Evolutionary conservation across 2,888 invertebrate genomes (phyloP).

Genomic region (Eremobia ochroleuca): DNA sequence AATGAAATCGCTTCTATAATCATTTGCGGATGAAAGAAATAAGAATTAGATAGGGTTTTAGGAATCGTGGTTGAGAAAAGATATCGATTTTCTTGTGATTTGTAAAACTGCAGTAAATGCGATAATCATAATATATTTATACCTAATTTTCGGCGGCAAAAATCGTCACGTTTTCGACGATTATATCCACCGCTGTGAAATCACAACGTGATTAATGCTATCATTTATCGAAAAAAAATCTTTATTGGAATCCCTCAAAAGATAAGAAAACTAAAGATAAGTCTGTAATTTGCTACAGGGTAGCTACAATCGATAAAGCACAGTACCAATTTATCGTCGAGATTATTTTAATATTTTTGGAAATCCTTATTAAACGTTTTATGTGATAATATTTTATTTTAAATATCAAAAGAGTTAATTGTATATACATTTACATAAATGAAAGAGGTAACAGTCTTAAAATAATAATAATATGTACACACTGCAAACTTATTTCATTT

Average conservation of each 20-base stretch:
- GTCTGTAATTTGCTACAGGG: constrained; percentile 39
- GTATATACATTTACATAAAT: too few species aligned
- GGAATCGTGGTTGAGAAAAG: neutral
- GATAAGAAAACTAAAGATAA: constrained; percentile 33
- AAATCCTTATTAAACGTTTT: neutral
- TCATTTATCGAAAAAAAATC: constrained; percentile 6
- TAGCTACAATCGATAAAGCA: constrained; percentile 18
- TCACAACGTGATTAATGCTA: constrained; percentile 12
- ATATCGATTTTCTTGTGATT: neutral
- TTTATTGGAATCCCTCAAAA: constrained; percentile 17
- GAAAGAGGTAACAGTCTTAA: too few species aligned
- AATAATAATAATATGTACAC: too few species aligned
- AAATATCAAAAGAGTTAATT: neutral
- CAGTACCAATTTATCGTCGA: constrained; percentile 4
- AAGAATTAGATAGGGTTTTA: neutral
- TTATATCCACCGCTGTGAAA: constrained; percentile 3
- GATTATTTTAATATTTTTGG: constrained; percentile 23
- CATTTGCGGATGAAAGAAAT: constrained; percentile 15
- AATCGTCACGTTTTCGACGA: constrained; percentile 18
- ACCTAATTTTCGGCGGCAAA: neutral
- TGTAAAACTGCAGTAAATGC: constrained; percentile 1
- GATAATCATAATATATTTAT: neutral
- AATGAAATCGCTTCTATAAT: constrained; percentile 17
- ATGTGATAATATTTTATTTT: neutral
- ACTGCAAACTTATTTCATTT: too few species aligned